phyloP scores from a whole-genome alignment of 2,113 vertebrate species.

The Charina bottae region DNA sequence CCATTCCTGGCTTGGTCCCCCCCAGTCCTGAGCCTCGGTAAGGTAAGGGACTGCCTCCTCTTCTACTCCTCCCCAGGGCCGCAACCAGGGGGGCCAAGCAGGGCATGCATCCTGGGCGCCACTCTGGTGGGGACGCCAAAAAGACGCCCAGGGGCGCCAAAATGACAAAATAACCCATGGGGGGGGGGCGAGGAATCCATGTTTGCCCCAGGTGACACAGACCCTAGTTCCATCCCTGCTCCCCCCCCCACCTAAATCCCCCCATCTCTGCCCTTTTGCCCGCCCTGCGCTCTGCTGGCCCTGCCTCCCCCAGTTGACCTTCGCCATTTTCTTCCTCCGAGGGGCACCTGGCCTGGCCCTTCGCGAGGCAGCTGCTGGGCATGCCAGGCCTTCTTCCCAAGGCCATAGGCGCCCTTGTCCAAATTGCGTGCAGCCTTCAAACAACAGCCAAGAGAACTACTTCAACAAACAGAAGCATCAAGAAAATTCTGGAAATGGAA shows the following conservation, averaged over 20 bases:
- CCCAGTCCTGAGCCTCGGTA: background rate
- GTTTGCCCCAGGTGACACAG: too few species aligned
- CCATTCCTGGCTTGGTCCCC: background rate
- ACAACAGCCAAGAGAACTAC: accelerated
- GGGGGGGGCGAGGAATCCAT: too few species aligned
- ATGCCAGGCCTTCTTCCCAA: background rate
- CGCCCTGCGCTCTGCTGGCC: background rate
- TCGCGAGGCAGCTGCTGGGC: background rate
- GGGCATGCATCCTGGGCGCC: too few species aligned
- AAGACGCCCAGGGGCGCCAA: too few species aligned
- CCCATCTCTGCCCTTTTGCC: background rate
- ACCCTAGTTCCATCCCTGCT: too few species aligned
- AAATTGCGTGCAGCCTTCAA: background rate
- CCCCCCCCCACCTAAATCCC: background rate
- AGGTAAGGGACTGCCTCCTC: background rate
- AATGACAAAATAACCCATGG: too few species aligned
- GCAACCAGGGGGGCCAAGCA: too few species aligned
- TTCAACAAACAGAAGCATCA: background rate
- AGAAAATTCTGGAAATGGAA: background rate
- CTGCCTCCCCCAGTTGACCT: background rate
- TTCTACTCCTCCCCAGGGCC: background rate
- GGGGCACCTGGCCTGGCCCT: background rate
- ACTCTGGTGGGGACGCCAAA: too few species aligned
- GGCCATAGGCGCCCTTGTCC: background rate
- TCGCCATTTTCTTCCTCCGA: background rate